These are phyloP conservation scores for Indicator indicator DNA, from an alignment of 2,113 vertebrate species.

Conservation along the genomic window DNA sequence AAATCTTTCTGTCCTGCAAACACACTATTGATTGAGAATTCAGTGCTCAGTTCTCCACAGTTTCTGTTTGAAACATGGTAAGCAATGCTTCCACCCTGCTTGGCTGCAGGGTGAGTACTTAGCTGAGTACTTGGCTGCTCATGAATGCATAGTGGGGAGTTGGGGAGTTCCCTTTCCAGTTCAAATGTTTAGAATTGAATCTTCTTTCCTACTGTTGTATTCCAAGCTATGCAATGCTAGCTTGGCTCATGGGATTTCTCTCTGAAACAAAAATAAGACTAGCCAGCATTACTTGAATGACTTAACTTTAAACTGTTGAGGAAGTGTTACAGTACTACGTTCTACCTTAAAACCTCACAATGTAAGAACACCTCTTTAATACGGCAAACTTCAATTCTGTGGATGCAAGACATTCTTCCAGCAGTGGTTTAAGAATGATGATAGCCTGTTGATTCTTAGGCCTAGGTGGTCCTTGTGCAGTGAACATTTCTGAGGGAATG, in stretches of 20 bases:
- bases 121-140: background rate
- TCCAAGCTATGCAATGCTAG: background rate
- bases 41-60: no score
- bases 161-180: background rate
- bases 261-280: background rate
- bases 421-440: background rate
- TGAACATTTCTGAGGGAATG: background rate
- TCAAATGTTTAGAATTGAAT: background rate
- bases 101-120: no score
- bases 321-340: background rate
- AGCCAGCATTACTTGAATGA: background rate
- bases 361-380: background rate
- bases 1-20: background rate
- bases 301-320: background rate
- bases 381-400: background rate
- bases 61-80: background rate
- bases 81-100: background rate
- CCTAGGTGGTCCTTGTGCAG: background rate
- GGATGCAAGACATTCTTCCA: background rate
- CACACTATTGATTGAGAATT: no score
- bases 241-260: background rate
- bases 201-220: background rate
- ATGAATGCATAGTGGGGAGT: accelerated
- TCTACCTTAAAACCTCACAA: background rate
- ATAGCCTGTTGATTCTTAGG: background rate